These are phyloP conservation scores for Aurelia coerulea DNA, from an alignment of 30 jellyfish, hydroid and myxozoan genomes.

Conservation along the genomic window DNA sequence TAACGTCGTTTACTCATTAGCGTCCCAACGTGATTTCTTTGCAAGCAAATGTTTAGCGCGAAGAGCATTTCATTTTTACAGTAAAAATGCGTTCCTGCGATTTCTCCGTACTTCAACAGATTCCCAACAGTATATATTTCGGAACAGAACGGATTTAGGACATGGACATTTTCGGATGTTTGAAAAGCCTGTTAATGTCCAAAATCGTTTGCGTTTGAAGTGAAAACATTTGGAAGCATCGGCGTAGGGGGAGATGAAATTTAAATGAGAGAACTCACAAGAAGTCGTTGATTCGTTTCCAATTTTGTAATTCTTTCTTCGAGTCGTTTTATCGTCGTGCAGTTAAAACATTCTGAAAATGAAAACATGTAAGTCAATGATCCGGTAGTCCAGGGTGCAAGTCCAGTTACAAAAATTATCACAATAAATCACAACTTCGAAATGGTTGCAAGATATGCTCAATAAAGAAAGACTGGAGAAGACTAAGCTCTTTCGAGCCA, in stretches of 20 bases:
- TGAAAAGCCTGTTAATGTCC: neutral
- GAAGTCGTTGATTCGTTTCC: constrained; percentile 48
- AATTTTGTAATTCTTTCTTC: constrained; percentile 35
- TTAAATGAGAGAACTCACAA: constrained; percentile 13
- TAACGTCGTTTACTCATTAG: too few species aligned
- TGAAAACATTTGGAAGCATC: neutral
- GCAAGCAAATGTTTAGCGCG: too few species aligned
- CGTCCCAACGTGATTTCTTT: too few species aligned
- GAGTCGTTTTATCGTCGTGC: constrained; percentile 43
- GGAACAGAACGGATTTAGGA: too few species aligned
- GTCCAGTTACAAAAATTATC: neutral
- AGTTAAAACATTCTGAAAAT: constrained; percentile 69
- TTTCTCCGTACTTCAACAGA: too few species aligned
- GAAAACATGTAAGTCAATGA: neutral
- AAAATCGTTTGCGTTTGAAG: neutral
- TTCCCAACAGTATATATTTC: too few species aligned
- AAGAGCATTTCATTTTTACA: too few species aligned
- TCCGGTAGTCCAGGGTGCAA: neutral
- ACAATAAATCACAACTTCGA: neutral
- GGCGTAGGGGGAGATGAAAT: too few species aligned
- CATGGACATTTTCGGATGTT: too few species aligned
- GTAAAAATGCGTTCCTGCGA: too few species aligned
- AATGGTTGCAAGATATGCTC: neutral
- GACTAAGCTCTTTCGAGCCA: neutral
- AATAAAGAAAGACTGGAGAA: neutral